phyloP scores from a whole-genome alignment of 1,140 invertebrate species.

The Platyura marginata region DNA sequence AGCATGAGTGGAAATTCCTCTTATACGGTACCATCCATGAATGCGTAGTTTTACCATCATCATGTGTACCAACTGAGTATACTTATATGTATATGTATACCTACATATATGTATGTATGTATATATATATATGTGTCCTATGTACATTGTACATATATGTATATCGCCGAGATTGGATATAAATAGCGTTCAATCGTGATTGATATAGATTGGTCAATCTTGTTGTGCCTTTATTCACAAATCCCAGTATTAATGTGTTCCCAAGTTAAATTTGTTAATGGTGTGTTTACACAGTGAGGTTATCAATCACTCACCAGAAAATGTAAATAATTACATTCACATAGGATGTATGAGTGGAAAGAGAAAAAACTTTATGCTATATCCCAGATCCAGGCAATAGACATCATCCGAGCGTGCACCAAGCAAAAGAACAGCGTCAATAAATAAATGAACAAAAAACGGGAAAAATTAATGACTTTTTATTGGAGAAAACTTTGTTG shows the following conservation, averaged over 20 bases:
- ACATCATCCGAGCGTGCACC: too few species aligned
- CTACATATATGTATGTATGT: too few species aligned
- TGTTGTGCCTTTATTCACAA: background rate
- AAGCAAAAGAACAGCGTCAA: background rate
- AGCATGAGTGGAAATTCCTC: background rate
- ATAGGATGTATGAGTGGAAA: background rate
- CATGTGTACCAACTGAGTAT: too few species aligned
- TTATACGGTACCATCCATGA: background rate
- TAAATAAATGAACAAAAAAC: background rate
- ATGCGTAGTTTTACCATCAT: background rate
- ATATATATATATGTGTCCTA: too few species aligned
- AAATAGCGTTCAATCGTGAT: background rate
- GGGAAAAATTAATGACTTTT: background rate
- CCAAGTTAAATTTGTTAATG: background rate
- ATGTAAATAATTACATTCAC: background rate
- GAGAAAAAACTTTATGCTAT: background rate
- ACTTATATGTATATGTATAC: too few species aligned
- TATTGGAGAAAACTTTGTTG: background rate
- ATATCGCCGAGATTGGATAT: background rate
- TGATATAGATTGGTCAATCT: background rate
- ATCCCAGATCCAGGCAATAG: too few species aligned
- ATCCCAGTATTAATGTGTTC: background rate
- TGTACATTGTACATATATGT: too few species aligned
- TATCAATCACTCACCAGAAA: background rate
- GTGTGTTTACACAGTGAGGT: background rate